A percentile compares a stretch with the other conserved stretches of the same genome.
phyloP scores from a whole-genome alignment of 2,113 vertebrate genomes.

The Montifringilla adamsi region DNA sequence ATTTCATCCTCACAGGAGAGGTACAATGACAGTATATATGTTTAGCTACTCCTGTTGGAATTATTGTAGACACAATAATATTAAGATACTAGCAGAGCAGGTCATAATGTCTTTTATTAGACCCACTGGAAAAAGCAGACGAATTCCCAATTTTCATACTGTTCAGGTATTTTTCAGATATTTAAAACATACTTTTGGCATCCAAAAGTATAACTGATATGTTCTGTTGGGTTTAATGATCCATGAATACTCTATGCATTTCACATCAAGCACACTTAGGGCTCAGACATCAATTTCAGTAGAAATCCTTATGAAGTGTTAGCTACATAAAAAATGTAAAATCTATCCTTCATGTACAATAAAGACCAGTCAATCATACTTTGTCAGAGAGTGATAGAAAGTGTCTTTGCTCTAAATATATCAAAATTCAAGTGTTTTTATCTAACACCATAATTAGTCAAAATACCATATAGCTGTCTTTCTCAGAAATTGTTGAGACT shows the following conservation, averaged over 20 bases:
- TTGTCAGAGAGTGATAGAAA: neutral
- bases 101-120: neutral
- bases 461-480: neutral
- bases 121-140: neutral
- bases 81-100: neutral
- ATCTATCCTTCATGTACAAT: neutral
- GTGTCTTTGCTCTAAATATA: neutral
- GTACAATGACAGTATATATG: slow-evolving; percentile 54
- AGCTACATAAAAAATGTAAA: neutral
- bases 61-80: slow-evolving; percentile 54
- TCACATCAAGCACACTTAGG: neutral
- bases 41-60: neutral
- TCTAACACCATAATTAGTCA: neutral
- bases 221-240: neutral
- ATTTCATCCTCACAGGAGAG: slow-evolving; percentile 66
- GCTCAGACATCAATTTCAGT: neutral
- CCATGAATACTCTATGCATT: neutral
- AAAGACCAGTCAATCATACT: neutral
- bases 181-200: neutral
- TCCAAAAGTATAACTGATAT: neutral
- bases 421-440: neutral
- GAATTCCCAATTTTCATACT: neutral
- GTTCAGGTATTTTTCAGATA: neutral
- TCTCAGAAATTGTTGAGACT: neutral
- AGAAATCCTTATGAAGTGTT: neutral